These are phyloP conservation scores for Microcebus lehilahytsara DNA, from an alignment of 2,113 vertebrate genomes.

Conservation along the genomic window DNA sequence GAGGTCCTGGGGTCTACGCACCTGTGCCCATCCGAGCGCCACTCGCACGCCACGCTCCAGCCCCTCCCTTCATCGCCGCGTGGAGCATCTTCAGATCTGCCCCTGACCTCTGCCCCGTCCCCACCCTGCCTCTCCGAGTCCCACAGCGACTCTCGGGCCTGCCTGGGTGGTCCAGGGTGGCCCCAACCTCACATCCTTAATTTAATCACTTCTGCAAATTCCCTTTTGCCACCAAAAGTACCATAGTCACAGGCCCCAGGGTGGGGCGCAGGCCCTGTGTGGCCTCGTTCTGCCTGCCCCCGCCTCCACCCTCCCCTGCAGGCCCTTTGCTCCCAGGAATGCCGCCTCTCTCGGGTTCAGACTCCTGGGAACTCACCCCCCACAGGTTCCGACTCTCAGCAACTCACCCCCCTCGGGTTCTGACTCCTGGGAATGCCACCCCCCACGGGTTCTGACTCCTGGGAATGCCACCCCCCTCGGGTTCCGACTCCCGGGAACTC, in stretches of 20 bases:
- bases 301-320: background rate
- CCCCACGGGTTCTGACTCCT: too few relatives aligned
- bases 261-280: background rate
- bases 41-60: background rate
- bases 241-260: accelerated
- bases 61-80: background rate
- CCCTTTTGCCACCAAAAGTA: accelerated
- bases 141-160: accelerated
- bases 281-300: background rate
- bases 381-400: background rate
- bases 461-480: background rate
- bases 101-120: accelerated
- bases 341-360: too few relatives aligned
- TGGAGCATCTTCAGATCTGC: background rate
- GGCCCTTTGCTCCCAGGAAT: background rate
- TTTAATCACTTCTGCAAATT: background rate
- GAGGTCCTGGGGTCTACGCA: background rate
- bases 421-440: accelerated
- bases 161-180: background rate
- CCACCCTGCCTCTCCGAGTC: too few relatives aligned
- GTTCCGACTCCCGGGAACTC: background rate
- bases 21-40: background rate
- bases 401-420: too few relatives aligned
- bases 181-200: background rate
- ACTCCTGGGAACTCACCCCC: background rate